phyloP scores from a whole-genome alignment of 2,797 vertebrate species.

The Fringilla coelebs region DNA sequence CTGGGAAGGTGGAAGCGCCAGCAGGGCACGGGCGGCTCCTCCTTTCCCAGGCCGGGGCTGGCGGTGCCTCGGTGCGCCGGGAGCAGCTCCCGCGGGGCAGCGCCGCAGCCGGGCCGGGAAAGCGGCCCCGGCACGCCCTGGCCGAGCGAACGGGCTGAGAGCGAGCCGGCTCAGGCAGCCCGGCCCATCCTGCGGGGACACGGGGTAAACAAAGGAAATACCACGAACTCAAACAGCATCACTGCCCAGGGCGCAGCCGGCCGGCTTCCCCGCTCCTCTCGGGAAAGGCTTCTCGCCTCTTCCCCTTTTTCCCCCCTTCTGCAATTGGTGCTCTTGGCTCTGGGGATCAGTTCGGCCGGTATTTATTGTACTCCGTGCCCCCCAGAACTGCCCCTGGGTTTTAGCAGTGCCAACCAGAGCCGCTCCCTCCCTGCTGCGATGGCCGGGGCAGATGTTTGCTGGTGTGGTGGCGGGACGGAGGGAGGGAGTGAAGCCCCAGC shows the following conservation, averaged over 20 bases:
- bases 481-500: not conserved
- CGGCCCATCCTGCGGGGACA: not conserved
- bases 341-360: not conserved
- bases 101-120: not conserved
- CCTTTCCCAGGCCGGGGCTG: not conserved
- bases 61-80: fast-evolving
- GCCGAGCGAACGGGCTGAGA: not conserved
- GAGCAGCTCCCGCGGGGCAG: fast-evolving
- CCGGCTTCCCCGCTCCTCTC: fast-evolving
- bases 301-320: not conserved
- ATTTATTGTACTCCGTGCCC: not conserved
- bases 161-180: not conserved
- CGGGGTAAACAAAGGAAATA: not conserved
- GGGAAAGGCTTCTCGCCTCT: not conserved
- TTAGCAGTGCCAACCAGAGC: not conserved
- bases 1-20: not conserved
- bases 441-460: not conserved
- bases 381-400: not conserved
- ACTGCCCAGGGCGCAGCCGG: not conserved
- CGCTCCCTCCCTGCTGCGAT: not conserved
- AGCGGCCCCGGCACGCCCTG: not conserved
- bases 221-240: not conserved
- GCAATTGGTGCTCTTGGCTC: not conserved
- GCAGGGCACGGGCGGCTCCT: fast-evolving
- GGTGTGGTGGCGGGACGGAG: not conserved